These are phyloP conservation scores for Bilobella aurantiaca DNA, from an alignment of 1,140 invertebrate species.

Conservation along the genomic window DNA sequence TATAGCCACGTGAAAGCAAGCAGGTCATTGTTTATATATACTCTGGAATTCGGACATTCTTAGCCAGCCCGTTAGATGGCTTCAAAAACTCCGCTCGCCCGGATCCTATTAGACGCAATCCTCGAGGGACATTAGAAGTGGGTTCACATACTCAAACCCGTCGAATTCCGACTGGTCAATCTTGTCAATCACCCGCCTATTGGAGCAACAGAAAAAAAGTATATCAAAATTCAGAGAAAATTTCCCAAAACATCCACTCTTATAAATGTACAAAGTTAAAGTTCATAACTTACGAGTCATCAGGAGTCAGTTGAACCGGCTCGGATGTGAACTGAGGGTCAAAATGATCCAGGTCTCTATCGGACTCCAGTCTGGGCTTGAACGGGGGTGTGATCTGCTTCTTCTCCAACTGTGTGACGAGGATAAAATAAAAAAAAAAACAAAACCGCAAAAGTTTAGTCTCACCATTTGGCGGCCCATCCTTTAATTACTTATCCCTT, in stretches of 20 bases:
- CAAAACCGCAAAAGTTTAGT: no score
- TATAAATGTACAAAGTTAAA: background rate
- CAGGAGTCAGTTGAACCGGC: constrained; percentile 63
- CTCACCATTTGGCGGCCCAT: no score
- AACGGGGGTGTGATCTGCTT: constrained; percentile 56
- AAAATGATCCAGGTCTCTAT: constrained; percentile 60
- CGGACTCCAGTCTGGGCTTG: constrained; percentile 49
- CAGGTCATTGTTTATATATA: no score
- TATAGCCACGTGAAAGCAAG: no score
- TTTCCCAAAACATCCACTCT: no score
- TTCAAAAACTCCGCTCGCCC: no score
- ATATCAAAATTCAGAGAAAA: no score
- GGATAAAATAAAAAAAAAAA: no score
- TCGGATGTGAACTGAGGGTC: constrained; percentile 71
- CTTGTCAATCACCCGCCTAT: constrained; percentile 81
- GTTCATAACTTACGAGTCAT: constrained; percentile 56
- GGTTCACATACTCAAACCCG: constrained; percentile 99
- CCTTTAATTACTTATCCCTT: no score
- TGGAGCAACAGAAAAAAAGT: constrained; percentile 36
- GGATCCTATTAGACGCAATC: constrained; percentile 82
- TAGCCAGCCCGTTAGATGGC: no score
- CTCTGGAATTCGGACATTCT: no score
- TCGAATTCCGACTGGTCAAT: constrained; percentile 99
- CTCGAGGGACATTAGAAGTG: constrained; percentile 92
- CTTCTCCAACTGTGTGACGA: constrained; percentile 48